Base-by-base conservation (phyloP, 1,140 invertebrate species). In the Fopius arisanus region DNA sequence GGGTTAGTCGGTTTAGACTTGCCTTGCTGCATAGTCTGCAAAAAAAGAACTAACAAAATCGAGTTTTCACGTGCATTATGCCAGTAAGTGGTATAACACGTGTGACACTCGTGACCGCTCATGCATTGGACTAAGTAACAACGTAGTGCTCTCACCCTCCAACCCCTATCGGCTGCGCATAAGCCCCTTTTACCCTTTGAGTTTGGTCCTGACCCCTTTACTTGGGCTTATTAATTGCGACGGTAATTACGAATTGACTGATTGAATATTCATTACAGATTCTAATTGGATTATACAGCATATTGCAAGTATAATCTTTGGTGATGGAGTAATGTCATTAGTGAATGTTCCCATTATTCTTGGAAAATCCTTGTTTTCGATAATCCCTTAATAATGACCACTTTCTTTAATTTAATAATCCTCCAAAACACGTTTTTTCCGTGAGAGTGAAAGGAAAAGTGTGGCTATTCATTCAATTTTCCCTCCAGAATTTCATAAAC, bases 61-160 rank as follows among this genome's bases (percentile, higher is more conserved):
- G 54, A 59, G 54, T 59, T 59, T 59, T 59, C 54, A 59, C 54
- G 23, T 59, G 54, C 54, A 59, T 59, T 59, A 59, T 59, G 54
- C 21, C 23, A 21, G 19, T 59, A 28, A 59, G 19, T 59, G 43
- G 43, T 19, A 37, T 37, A 59, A 59, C 54, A 59, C 54, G 54
- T 59, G 54, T 26, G 23, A 59, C 23, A 59, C 54, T 59, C 54
- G 54, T 59, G 54, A 59, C 54, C 23, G 54, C 23, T 21, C 54
- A 59, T 59, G 23, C 54, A 26, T 59, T 26, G 21, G 54, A 26
- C 21, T 26, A 51, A 51, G n/a, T 51, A 59, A 59, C 54, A 59
- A 59, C 54, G 43, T 48, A 19, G 43, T 48, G 19, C 43, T 51
- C n/a, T 21, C n/a, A 21, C n/a, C 43, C 43, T 6, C 43, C 3